These are phyloP conservation scores for Sisor rabdophorus DNA, from an alignment of 2,113 vertebrate genomes.

Conservation along the genomic window DNA sequence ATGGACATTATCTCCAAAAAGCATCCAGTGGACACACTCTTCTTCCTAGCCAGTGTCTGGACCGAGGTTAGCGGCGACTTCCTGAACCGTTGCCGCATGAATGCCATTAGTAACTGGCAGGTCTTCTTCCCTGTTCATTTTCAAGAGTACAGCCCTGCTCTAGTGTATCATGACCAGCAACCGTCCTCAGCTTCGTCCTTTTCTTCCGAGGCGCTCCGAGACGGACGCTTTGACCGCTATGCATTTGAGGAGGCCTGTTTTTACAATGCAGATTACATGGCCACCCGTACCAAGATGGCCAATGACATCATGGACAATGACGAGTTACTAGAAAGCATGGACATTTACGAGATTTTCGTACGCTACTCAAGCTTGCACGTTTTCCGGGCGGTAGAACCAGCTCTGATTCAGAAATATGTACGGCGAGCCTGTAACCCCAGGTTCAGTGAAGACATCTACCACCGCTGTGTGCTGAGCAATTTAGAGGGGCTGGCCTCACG, in stretches of 20 bases:
- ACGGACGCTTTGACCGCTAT: conserved; percentile 88
- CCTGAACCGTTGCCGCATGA: conserved; percentile 94
- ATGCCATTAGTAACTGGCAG: conserved; percentile 94
- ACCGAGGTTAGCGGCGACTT: conserved; percentile 87
- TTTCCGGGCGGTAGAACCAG: conserved; percentile 90
- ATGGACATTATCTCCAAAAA: conserved; percentile 98
- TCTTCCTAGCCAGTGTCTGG: conserved; percentile 86
- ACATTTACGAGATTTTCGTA: conserved; percentile 91
- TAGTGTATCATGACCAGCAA: conserved; percentile 77
- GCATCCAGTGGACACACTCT: conserved; percentile 91
- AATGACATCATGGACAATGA: conserved; percentile 83
- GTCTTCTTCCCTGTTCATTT: conserved; percentile 96
- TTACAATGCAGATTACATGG: conserved; percentile 94
- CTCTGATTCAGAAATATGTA: conserved; percentile 86
- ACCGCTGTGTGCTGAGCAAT: conserved; percentile 91
- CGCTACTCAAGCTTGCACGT: conserved; percentile 90
- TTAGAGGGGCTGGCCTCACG: conserved; percentile 88
- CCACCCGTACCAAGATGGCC: conserved; percentile 83
- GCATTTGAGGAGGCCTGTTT: conserved; percentile 92
- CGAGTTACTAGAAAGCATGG: conserved; percentile 88
- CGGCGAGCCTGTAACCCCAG: conserved; percentile 82
- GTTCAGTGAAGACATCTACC: conserved; percentile 90
- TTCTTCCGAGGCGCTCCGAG: conserved; percentile 67
- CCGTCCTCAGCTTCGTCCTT: conserved; percentile 68
- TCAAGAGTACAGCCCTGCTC: conserved; percentile 85